Percentiles rank a stretch among this genome's conserved stretches.
phyloP scores from a whole-genome alignment of 1,140 invertebrate genomes.

The Pogonomyrmex californicus region DNA sequence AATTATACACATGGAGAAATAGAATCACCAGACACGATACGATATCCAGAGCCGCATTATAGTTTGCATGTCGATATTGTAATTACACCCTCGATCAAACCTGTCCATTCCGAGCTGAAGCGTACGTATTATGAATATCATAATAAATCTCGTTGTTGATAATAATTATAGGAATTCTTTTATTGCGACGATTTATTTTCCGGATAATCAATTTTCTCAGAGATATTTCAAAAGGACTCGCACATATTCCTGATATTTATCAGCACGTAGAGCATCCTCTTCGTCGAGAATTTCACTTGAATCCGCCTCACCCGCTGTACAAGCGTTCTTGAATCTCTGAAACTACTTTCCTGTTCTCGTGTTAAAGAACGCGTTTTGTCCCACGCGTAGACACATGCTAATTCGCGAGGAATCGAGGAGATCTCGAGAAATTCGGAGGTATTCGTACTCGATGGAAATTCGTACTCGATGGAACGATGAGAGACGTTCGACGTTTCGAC shows the following conservation, averaged over 20 bases:
- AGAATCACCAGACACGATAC: constrained; percentile 22
- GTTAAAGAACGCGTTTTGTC: not conserved
- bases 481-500: not conserved
- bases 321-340: not conserved
- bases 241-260: not conserved
- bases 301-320: not conserved
- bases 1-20: not conserved
- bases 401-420: not conserved
- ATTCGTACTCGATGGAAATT: too few relatives aligned
- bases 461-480: not conserved
- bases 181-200: not conserved
- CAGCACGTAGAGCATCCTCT: not conserved
- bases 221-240: not conserved
- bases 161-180: not conserved
- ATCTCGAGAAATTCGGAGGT: not conserved
- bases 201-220: not conserved
- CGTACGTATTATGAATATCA: not conserved
- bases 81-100: not conserved
- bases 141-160: not conserved
- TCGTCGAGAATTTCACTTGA: not conserved
- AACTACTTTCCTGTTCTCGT: not conserved
- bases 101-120: not conserved
- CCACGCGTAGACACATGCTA: not conserved
- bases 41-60: not conserved
- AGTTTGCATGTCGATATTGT: not conserved